These are phyloP conservation scores for Nymphalis urticae DNA, from an alignment of 2,888 invertebrate genomes.

Conservation along the genomic window DNA sequence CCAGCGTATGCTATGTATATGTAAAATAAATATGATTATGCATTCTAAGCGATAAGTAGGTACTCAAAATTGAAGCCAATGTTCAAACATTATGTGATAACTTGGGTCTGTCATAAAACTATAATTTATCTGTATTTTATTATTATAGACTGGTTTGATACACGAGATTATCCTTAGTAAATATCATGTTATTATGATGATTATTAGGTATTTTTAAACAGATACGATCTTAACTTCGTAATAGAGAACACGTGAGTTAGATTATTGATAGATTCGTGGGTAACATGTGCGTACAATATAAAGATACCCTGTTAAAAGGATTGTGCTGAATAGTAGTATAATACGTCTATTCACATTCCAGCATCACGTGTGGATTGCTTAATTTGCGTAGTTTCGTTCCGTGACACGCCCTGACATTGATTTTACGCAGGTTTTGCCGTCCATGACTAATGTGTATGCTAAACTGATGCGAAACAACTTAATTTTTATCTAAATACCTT, in stretches of 20 bases:
- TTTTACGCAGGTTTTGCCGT: constrained; percentile 45
- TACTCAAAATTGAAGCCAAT: no score
- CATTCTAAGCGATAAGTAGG: no score
- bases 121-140: not conserved
- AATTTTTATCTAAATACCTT: not conserved
- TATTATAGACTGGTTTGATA: not conserved
- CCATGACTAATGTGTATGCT: constrained; percentile 1
- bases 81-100: no score
- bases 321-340: constrained; percentile 3
- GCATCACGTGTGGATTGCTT: constrained; percentile 25
- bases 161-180: not conserved
- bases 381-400: constrained; percentile 30
- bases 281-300: constrained; percentile 10
- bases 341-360: constrained; percentile 20
- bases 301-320: constrained; percentile 5
- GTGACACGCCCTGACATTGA: constrained; percentile 51
- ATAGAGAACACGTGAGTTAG: not conserved
- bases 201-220: constrained; percentile 16
- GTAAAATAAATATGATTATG: no score
- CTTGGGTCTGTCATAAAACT: no score
- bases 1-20: no score
- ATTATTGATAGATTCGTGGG: not conserved
- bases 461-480: constrained; percentile 11
- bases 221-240: not conserved
- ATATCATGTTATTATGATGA: not conserved